Conservation (phyloP, 2,888 invertebrate genomes). For the Selenia dentaria region DNA sequence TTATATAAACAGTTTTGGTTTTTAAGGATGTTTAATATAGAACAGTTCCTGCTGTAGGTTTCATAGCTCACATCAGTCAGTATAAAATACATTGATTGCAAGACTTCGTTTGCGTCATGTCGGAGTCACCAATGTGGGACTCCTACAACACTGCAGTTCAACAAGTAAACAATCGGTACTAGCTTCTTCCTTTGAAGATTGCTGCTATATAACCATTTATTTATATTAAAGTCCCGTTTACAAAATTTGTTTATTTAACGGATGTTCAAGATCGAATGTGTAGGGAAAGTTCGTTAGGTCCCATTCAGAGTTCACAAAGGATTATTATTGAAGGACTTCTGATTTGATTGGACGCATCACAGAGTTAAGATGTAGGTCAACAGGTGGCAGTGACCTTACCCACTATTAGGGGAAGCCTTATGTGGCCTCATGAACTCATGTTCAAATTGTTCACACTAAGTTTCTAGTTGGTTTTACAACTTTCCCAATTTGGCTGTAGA, state of each 20-base stretch:
- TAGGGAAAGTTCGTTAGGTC: slow-evolving; percentile 44
- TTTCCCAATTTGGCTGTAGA: not conserved
- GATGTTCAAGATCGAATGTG: slow-evolving; percentile 29
- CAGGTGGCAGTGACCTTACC: slow-evolving; percentile 20
- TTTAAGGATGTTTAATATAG: too few species aligned
- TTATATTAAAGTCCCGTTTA: slow-evolving; percentile 6
- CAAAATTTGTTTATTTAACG: slow-evolving; percentile 29
- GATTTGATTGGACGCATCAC: slow-evolving; percentile 29
- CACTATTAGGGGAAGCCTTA: slow-evolving; percentile 19
- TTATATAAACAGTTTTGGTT: too few species aligned
- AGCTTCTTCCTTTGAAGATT: too few species aligned
- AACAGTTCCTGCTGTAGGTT: too few species aligned
- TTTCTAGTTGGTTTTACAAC: not conserved
- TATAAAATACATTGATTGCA: too few species aligned
- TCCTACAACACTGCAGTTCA: too few species aligned
- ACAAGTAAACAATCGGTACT: too few species aligned
- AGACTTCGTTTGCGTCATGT: too few species aligned
- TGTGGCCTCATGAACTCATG: slow-evolving; percentile 13
- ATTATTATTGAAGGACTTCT: slow-evolving; percentile 26
- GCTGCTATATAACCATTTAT: too few species aligned
- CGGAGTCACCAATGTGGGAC: too few species aligned
- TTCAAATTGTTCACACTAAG: slow-evolving; percentile 8
- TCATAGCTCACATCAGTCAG: too few species aligned
- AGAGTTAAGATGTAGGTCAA: slow-evolving; percentile 27
- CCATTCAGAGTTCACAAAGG: slow-evolving; percentile 35